Base-by-base conservation (phyloP, 2,888 invertebrate genomes). In the Onchidella celtica region DNA sequence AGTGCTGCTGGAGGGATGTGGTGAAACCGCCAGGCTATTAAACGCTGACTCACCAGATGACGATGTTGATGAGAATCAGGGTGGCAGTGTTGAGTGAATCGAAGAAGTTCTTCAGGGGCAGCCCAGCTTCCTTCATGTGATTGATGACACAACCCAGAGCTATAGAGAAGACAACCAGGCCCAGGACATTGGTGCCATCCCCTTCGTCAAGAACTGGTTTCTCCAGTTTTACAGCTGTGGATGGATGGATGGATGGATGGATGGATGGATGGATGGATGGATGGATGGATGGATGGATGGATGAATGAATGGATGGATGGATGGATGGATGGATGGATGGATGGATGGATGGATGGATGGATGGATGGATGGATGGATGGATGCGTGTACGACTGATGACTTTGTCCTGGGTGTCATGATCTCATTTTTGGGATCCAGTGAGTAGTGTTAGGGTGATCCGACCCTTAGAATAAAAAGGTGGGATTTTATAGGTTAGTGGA, bases 11-110 rank as follows among this genome's bases (percentile, higher is more conserved):
- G n/a, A n/a, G n/a, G n/a, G n/a, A n/a, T n/a, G n/a, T n/a, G n/a
- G n/a, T n/a, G n/a, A n/a, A n/a, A n/a, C n/a, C n/a, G n/a, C n/a
- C n/a, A n/a, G n/a, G n/a, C n/a, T n/a, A n/a, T n/a, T n/a, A n/a
- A n/a, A n/a, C n/a, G n/a, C n/a, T n/a, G n/a, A 83, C 86, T 95
- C 93, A 97, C 97, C 98, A 98, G 92, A 99, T 98, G 85, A 99
- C 98, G 96, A 97, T 97, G 80, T 96, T 96, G 80, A 99, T 98
- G 86, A 99, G 97, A 79, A 96, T 96, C 98, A 99, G 98, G 96
- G 97, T 97, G 32, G 97, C 97, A 90, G 98, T 97, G 38, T 97
- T 97, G 6, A 99, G 94, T 0, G 96, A 94, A 79, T 96, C 95
- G 94, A 98, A 98, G 94, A 99, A 97, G 84, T 95, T 95, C 84